phyloP scores from a whole-genome alignment of 2,888 invertebrate species.

The Melieria picta region DNA sequence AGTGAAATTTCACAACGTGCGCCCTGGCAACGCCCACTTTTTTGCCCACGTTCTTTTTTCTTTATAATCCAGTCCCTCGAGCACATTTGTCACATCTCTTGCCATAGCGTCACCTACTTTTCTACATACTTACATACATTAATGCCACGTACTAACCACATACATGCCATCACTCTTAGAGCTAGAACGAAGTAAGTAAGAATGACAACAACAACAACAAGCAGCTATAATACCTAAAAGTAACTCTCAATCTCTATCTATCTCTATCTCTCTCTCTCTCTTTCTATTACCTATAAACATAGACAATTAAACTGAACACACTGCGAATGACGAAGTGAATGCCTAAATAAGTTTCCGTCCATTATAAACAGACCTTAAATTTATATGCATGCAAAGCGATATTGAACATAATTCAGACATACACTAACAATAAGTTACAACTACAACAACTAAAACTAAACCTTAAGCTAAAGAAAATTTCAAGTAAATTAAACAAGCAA shows the following conservation, averaged over 20 bases:
- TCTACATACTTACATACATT: conserved; percentile 5
- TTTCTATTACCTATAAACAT: too few relatives aligned
- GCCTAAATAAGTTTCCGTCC: conserved; percentile 66
- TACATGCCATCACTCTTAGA: not conserved
- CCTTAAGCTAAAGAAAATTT: not conserved
- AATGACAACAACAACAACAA: too few relatives aligned
- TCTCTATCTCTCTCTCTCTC: too few relatives aligned
- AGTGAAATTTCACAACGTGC: too few relatives aligned
- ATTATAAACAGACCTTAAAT: conserved; percentile 67
- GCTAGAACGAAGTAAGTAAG: conserved; percentile 7
- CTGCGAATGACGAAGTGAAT: conserved; percentile 38
- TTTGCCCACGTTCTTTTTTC: too few relatives aligned
- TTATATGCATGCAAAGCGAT: conserved; percentile 55
- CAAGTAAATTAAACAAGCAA: too few relatives aligned
- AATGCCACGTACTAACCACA: conserved; percentile 6
- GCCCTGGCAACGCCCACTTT: too few relatives aligned
- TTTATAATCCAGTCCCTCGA: too few relatives aligned
- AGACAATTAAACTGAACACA: too few relatives aligned
- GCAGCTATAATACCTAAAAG: too few relatives aligned
- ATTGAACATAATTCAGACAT: conserved; percentile 33
- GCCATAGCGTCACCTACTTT: conserved; percentile 1
- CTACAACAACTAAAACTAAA: conserved; percentile 5
- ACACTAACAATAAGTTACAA: not conserved
- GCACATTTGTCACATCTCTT: too few relatives aligned
- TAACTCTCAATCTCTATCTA: too few relatives aligned